Evolutionary conservation across 35 echinoderm and acorn worm genomes (phyloP).

Genomic region (Heliocidaris erythrogramma): DNA sequence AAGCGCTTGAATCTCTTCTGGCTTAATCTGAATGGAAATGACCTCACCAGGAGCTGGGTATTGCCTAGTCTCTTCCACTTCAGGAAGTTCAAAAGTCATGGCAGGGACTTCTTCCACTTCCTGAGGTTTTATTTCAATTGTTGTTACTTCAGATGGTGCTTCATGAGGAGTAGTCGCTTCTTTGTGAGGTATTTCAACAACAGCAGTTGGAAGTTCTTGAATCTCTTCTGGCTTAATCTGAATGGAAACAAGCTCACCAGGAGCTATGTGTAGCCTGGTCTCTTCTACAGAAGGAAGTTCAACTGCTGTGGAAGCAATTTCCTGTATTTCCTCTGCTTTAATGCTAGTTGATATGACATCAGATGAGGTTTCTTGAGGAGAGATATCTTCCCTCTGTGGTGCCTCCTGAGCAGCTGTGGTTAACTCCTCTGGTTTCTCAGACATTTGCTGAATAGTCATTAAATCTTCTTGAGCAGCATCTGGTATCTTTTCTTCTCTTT

Average conservation of each 20-base stretch:
- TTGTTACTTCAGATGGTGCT: too few species aligned
- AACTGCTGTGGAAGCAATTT: too few species aligned
- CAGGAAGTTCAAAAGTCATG: not conserved
- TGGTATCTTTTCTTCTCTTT: not conserved
- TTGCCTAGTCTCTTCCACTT: constrained; percentile 35
- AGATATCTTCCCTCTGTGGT: not conserved
- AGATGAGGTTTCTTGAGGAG: too few species aligned
- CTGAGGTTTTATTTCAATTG: too few species aligned
- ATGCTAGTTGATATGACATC: too few species aligned
- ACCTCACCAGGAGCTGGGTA: not conserved
- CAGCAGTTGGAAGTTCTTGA: not conserved
- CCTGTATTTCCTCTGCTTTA: too few species aligned
- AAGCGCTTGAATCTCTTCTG: not conserved
- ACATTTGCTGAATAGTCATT: not conserved
- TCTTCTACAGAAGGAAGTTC: too few species aligned
- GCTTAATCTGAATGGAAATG: not conserved
- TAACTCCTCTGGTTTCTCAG: not conserved
- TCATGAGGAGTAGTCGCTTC: too few species aligned
- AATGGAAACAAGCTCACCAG: not conserved
- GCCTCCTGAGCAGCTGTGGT: not conserved
- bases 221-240: not conserved
- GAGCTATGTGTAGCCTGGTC: not conserved
- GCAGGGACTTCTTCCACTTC: not conserved
- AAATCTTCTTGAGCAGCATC: not conserved
- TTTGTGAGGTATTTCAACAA: not conserved